Evolutionary conservation across 2,888 invertebrate species (phyloP), one percentile per base, ranked within the genome.

Genomic region (Drosophila macrospina): DNA sequence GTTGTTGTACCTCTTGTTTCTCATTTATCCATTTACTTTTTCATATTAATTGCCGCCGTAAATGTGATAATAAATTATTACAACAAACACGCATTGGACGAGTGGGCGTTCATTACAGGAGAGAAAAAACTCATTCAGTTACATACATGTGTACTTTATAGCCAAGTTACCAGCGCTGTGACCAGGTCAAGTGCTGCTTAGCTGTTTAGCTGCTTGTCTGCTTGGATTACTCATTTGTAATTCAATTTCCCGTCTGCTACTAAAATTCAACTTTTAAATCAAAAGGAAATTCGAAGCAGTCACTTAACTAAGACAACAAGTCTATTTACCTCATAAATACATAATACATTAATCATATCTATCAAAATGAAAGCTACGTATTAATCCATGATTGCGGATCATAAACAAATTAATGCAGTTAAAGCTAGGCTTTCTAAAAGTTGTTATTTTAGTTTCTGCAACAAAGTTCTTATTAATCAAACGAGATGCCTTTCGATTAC

Each of bases 51-150:
- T 83, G 86, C 87, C 63, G 88, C 74, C 76, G 72, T 78, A 71
- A 88, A 89, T 82, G 86, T 80, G 86, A 79, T 89, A 85, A 89
- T 85, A 89, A 85, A 85, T 85, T 85, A 88, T 86, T 89, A 88
- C 82, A 71, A 69, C 69, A 64, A 83, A 76, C 70, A 68, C 87
- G 67, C 74, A 71, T 73, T 76, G 59, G 55, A 47, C 60, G 50
- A 74, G 83, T 83, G 78, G 87, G 83, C 89, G 83, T 74, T 26
- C 64, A 79, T 61, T 74, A 61, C 81, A 67, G 30, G 41, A 44
- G 28, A 47, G 52, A 4, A 69, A 20, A 52, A 42, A 36, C 15
- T 24, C 47, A 1, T 20, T 32, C 47, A 34, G 8, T n/a, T 28
- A 62, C 36, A 55, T 50, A 65, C 50, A 71, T 34, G 5, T 47